phyloP scores from a whole-genome alignment of 1,140 invertebrate species.

The Pinna nobilis region DNA sequence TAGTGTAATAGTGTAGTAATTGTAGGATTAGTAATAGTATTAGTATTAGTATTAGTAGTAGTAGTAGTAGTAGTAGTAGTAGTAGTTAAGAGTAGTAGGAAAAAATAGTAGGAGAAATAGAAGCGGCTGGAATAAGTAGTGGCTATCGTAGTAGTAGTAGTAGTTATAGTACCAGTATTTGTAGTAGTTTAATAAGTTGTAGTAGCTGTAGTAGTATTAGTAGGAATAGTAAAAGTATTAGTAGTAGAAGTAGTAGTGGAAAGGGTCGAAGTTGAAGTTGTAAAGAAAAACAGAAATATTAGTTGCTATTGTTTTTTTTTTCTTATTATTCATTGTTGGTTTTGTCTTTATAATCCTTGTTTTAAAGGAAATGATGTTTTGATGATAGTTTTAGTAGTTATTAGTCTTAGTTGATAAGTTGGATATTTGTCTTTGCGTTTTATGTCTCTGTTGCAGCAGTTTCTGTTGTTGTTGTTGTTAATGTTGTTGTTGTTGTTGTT shows the following conservation, averaged over 20 bases:
- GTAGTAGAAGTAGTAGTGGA: not conserved
- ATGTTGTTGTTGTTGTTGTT: not conserved
- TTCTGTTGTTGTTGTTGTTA: not conserved
- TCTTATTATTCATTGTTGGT: not conserved
- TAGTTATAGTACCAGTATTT: not conserved
- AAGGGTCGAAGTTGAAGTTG: not conserved
- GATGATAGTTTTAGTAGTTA: no score
- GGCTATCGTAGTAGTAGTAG: not conserved
- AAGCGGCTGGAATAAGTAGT: conserved; percentile 13
- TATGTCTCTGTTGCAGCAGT: not conserved
- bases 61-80: not conserved
- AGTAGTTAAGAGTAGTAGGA: not conserved
- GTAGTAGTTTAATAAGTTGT: not conserved
- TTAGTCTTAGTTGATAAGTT: no score
- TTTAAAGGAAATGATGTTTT: no score
- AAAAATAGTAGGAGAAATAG: conserved; percentile 1
- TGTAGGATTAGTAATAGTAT: conserved; percentile 8
- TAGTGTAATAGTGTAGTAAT: conserved; percentile 6
- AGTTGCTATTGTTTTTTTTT: not conserved
- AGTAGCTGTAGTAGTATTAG: not conserved
- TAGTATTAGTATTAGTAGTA: not conserved
- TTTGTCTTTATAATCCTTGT: not conserved
- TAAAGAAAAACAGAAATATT: not conserved
- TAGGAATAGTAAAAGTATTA: not conserved
- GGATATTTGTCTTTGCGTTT: no score